Evolutionary conservation across 2,888 invertebrate genomes (phyloP).

Genomic region (Patella pellucida): DNA sequence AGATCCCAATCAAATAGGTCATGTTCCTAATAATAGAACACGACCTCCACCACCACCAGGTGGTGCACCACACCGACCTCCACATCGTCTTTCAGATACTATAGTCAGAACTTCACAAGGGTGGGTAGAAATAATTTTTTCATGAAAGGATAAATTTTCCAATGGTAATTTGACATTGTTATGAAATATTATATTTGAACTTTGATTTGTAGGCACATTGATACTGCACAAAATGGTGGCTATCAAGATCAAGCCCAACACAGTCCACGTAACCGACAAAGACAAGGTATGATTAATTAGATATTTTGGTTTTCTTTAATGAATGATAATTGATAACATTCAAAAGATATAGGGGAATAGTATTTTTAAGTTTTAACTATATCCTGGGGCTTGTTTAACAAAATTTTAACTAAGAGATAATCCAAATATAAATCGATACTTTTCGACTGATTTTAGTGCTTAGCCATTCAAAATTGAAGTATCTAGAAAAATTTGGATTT

Average conservation of each 20-base stretch:
- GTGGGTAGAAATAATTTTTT: constrained; percentile 34
- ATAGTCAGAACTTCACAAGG: constrained; percentile 47
- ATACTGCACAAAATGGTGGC: constrained; percentile 34
- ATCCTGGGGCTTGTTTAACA: too few species aligned
- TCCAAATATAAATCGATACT: too few species aligned
- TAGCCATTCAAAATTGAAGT: too few species aligned
- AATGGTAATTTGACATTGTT: too few species aligned
- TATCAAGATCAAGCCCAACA: not conserved
- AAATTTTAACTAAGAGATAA: too few species aligned
- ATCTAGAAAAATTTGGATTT: too few species aligned
- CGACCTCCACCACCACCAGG: constrained; percentile 29
- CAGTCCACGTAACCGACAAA: constrained; percentile 10
- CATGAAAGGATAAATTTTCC: not conserved
- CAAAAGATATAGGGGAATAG: too few species aligned
- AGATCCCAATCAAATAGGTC: constrained; percentile 24
- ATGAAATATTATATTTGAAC: not conserved
- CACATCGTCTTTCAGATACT: constrained; percentile 76
- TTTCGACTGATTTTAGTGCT: too few species aligned
- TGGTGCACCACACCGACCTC: constrained; percentile 62
- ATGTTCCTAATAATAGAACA: constrained; percentile 22
- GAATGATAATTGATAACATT: too few species aligned
- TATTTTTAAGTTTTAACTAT: too few species aligned
- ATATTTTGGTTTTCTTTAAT: not conserved
- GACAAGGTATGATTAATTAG: not conserved
- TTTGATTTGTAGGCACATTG: constrained; percentile 31